Conservation (phyloP, 2,797 vertebrate genomes). For the Sebastes elongatus region DNA sequence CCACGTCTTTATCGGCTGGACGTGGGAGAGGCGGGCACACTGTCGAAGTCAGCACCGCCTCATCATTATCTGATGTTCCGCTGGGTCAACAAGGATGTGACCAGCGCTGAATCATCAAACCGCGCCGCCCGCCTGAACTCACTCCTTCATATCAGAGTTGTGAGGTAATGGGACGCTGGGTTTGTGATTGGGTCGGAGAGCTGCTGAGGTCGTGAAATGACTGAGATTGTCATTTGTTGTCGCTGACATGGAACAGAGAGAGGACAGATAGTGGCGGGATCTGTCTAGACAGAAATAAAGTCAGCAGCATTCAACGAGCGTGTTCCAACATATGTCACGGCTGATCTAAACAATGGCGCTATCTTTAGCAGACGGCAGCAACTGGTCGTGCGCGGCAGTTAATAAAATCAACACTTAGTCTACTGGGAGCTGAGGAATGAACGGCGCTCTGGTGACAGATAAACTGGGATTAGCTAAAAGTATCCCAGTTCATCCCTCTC, state of each 20-base stretch:
- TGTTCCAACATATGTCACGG: constrained; percentile 40
- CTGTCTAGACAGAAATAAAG: constrained; percentile 33
- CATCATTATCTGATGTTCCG: constrained; percentile 63
- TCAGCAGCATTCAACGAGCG: constrained; percentile 28
- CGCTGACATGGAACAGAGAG: constrained; percentile 5
- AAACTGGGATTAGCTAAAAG: background rate
- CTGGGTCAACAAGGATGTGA: constrained; percentile 72
- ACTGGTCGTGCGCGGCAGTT: constrained; percentile 36
- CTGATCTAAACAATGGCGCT: constrained; percentile 53
- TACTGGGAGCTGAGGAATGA: constrained; percentile 17
- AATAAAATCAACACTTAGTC: constrained; percentile 48
- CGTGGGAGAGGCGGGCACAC: constrained; percentile 26
- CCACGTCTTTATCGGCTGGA: constrained; percentile 31
- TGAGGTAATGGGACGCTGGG: constrained; percentile 57
- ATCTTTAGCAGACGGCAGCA: constrained; percentile 57
- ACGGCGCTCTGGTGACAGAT: constrained; percentile 3
- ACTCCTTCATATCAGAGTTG: constrained; percentile 54
- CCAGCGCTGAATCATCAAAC: constrained; percentile 70
- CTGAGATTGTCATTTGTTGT: constrained; percentile 34
- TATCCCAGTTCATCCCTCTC: background rate
- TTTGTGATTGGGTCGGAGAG: constrained; percentile 27
- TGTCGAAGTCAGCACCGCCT: constrained; percentile 53
- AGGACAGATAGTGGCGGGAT: background rate
- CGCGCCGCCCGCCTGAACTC: constrained; percentile 41
- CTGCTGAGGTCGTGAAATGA: constrained; percentile 58